These are phyloP conservation scores for Thalassoma bifasciatum DNA, from an alignment of 2,113 vertebrate genomes.

Conservation along the genomic window DNA sequence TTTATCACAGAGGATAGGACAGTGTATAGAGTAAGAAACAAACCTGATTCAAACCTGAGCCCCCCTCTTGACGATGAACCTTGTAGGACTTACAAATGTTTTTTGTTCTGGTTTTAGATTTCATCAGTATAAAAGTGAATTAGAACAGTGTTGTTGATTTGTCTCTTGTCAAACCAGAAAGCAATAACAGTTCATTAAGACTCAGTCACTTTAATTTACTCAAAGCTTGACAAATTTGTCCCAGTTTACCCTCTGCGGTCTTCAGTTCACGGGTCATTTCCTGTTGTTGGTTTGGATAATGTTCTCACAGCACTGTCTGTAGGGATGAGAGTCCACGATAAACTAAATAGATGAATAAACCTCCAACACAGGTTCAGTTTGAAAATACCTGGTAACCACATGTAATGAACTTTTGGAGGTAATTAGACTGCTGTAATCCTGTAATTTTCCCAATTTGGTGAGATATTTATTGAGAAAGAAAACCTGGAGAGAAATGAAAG, in stretches of 20 bases:
- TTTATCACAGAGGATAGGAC: too few relatives aligned
- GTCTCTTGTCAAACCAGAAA: neutral
- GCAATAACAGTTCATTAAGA: neutral
- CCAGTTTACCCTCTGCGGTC: neutral
- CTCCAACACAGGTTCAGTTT: neutral
- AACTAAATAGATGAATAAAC: neutral
- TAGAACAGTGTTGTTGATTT: neutral
- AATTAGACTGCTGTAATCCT: constrained; percentile 11
- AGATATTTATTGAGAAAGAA: neutral
- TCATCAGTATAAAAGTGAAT: too few relatives aligned
- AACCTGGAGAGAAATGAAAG: constrained; percentile 27
- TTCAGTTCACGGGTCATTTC: constrained; percentile 43
- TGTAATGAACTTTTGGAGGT: neutral
- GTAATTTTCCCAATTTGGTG: neutral
- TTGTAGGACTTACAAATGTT: neutral
- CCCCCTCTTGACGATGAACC: too few relatives aligned
- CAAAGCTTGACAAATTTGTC: constrained; percentile 1
- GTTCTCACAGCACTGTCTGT: constrained; percentile 30
- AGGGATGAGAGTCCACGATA: neutral
- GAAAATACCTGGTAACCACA: too few relatives aligned
- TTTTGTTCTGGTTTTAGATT: neutral
- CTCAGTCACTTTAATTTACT: neutral
- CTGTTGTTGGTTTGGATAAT: constrained; percentile 28
- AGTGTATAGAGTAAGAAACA: too few relatives aligned
- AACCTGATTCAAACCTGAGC: too few relatives aligned